Percentiles rank a stretch among this genome's conserved stretches.
Conservation (phyloP, 1,140 invertebrate species). For the Orius insidiosus region DNA sequence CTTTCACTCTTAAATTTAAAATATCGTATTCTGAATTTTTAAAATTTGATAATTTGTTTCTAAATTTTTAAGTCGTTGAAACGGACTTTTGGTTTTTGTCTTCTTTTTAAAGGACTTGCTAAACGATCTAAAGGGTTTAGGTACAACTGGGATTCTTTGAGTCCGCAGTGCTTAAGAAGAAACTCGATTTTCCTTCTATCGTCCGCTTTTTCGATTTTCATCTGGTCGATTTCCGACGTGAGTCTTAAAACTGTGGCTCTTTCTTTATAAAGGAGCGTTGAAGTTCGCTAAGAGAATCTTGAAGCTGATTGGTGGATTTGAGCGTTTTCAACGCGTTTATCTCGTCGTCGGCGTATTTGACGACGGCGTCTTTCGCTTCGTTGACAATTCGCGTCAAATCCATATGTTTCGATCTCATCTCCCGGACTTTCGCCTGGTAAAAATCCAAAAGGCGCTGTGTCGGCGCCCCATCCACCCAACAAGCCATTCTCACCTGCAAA, state of each 20-base stretch:
- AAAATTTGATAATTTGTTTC: conserved; percentile 6
- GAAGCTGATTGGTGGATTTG: conserved; percentile 9
- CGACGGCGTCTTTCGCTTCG: neutral
- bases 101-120: neutral
- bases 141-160: conserved; percentile 8
- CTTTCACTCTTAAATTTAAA: conserved; percentile 6
- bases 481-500: conserved; percentile 6
- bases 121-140: neutral
- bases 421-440: conserved; percentile 10
- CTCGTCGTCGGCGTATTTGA: conserved; percentile 8
- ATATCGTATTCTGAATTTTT: conserved; percentile 6
- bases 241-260: conserved; percentile 14
- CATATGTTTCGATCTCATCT: conserved; percentile 2
- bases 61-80: conserved; percentile 4
- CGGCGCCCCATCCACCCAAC: neutral
- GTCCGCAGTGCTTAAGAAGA: conserved; percentile 6
- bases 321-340: neutral
- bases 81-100: neutral
- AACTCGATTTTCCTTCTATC: conserved; percentile 10
- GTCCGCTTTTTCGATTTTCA: conserved; percentile 10
- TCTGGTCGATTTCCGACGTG: conserved; percentile 14
- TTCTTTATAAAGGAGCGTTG: conserved; percentile 16
- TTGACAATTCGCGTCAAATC: conserved; percentile 6
- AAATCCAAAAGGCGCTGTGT: conserved; percentile 7
- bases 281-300: conserved; percentile 13